Evolutionary conservation across 1,140 invertebrate species (phyloP), one percentile per base, ranked within the genome.

Genomic region (Piezodorus guildinii): DNA sequence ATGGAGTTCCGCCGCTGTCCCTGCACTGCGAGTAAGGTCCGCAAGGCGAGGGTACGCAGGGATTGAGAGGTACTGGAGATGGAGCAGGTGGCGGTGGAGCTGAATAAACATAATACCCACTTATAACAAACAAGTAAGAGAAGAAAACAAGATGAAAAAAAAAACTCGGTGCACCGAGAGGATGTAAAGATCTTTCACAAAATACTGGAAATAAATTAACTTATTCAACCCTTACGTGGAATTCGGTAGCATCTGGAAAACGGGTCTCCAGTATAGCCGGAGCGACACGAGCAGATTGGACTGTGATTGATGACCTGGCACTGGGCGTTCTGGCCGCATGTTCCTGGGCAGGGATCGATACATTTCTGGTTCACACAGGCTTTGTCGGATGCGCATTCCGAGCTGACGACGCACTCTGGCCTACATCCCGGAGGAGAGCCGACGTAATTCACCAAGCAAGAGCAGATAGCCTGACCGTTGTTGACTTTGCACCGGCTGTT

Each of bases 1-100:
- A 81, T 16, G 84, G 80, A 68, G 78, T 76, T 14, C 76, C 76
- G 66, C 83, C 83, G 10, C 80, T 71, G 66, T 81, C 79, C 56
- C 78, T 77, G 71, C 84, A 85, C 71, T 82, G 75, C 1, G 83
- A 78, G 71, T 85, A 82, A 4, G 77, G 73, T 10, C 84, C 85
- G 72, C 85, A 87, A 5, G 83, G 82, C 27, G 79, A 81, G 30
- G 77, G 74, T 64, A 77, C 64, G 71, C 81, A 81, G 16, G 78
- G 77, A 65, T 79, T 62, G 3, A 68, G 67, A 64, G 69, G 62
- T 0, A 62, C 15, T 9, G 49, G n/a, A 44, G n/a, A 3, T 17
- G 72, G 69, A 10, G 6, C 12, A 1, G 12, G 2, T 66, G 70
- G 73, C 73, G 62, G 67, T 69, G 69, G 63, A 71, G 71, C 59